Percentiles rank a stretch among this genome's conserved stretches.
phyloP scores from a whole-genome alignment of 2,888 invertebrate species.

The Eupithecia centaureata region DNA sequence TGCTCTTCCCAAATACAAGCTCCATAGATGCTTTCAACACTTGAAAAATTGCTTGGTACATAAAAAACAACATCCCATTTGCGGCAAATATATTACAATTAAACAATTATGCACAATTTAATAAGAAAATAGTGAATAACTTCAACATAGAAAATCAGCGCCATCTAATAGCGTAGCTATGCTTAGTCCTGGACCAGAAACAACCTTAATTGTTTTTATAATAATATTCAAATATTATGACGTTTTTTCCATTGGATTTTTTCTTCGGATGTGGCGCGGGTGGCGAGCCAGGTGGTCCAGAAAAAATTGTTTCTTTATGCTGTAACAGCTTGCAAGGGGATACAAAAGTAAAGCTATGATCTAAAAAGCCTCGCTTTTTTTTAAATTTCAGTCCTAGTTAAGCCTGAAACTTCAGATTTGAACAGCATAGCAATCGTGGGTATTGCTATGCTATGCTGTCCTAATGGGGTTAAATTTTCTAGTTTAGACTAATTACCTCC shows the following conservation, averaged over 20 bases:
- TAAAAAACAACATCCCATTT: too few relatives aligned
- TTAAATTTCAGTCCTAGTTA: not conserved
- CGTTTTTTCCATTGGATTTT: conserved; percentile 75
- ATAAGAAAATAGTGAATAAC: too few relatives aligned
- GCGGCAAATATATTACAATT: too few relatives aligned
- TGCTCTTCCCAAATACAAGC: too few relatives aligned
- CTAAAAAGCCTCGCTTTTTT: too few relatives aligned
- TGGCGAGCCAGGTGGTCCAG: conserved; percentile 80
- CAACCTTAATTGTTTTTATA: conserved; percentile 84
- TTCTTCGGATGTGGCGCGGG: conserved; percentile 71
- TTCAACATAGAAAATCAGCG: too few relatives aligned
- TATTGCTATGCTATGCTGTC: not conserved
- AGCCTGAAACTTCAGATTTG: not conserved
- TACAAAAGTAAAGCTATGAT: conserved; percentile 7
- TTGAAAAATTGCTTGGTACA: too few relatives aligned
- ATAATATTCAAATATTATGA: conserved; percentile 83
- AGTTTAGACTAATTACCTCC: not conserved
- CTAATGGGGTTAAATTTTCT: not conserved
- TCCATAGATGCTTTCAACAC: too few relatives aligned
- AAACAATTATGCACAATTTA: too few relatives aligned
- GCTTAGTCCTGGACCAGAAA: too few relatives aligned
- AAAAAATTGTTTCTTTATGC: conserved; percentile 67
- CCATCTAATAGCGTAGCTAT: too few relatives aligned
- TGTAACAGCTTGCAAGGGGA: conserved; percentile 71
- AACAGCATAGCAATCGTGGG: not conserved